A percentile compares a stretch with the other conserved stretches of the same genome.
phyloP scores from a whole-genome alignment of 2,113 vertebrate genomes.

The Daubentonia madagascariensis region DNA sequence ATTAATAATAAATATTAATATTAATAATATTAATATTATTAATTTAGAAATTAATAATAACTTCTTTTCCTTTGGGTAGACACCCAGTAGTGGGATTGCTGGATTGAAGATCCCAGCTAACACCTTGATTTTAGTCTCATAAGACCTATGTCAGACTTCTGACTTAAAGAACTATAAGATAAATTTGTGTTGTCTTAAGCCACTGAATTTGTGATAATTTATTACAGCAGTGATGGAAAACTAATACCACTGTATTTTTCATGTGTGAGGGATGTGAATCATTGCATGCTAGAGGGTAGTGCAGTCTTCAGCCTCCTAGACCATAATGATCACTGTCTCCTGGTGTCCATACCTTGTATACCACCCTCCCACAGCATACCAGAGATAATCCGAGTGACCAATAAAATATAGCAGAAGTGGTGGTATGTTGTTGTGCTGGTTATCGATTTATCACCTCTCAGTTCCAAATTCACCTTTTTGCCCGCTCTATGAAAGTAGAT shows the following conservation, averaged over 20 bases:
- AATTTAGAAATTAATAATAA: too few species aligned
- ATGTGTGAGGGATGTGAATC: background rate
- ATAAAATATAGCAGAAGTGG: background rate
- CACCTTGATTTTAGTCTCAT: background rate
- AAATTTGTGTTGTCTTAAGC: background rate
- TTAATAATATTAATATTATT: too few species aligned
- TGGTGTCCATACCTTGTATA: background rate
- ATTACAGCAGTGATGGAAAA: background rate
- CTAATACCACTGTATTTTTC: background rate
- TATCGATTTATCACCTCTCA: background rate
- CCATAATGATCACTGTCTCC: background rate
- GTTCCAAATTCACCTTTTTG: background rate
- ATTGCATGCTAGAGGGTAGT: too few species aligned
- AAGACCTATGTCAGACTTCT: background rate
- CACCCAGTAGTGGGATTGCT: too few species aligned
- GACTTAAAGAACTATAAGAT: background rate
- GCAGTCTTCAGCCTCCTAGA: too few species aligned
- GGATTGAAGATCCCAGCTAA: background rate
- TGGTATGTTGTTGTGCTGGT: background rate
- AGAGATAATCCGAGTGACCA: background rate
- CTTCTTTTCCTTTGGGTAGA: too few species aligned
- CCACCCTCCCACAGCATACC: background rate
- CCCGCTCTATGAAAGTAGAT: background rate
- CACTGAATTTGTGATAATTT: background rate
- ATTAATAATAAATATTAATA: too few species aligned